Evolutionary conservation across 2,797 vertebrate species (phyloP), one percentile per base, ranked within the genome.

Genomic region (Enteromius paludinosus): DNA sequence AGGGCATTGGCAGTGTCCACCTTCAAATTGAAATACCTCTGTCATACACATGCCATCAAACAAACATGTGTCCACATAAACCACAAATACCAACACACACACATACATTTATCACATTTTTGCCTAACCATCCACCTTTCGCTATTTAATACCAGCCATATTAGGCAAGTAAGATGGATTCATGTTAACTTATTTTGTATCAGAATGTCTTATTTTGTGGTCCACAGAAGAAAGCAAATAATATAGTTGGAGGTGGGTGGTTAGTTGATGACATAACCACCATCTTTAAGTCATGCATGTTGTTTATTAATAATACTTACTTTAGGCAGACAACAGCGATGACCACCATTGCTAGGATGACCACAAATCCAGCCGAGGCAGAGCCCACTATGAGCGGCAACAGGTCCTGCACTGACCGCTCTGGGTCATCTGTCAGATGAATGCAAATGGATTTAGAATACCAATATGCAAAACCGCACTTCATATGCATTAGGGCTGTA

Each of bases 251-350:
- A 41, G 41, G 41, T 41, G 8, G 4, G 28, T 49, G 25, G 28
- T 25, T 30, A 30, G 30, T 30, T 71, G 8, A 71, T 49, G 10
- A 49, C 41, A 18, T 49, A 18, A 18, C 17, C 17, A 47, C 17
- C 43, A 4, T 14, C 3, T 17, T n/a, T n/a, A 47, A 18, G 43
- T 30, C 15, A 54, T 35, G 18, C 9, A 28, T 2, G 28, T 15
- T 79, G 33, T 73, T 68, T 14, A 45, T 25, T 15, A 6, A 11
- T 81, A 20, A n/a, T 30, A 68, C 92, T 93, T 95, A 99, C 98
- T 97, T 99, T 91, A 99, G 96, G 91, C 97, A 99, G 90, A 99
- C 97, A 1, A 99, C 94, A 28, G 96, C 95, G 0, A 99, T 98
- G 90, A 99, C 96, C 89, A 98, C 96, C 49, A 99, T 92, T 15